Evolutionary conservation across 2,888 invertebrate genomes (phyloP), one percentile per base, ranked within the genome.

Genomic region (Sphaerophoria taeniata): DNA sequence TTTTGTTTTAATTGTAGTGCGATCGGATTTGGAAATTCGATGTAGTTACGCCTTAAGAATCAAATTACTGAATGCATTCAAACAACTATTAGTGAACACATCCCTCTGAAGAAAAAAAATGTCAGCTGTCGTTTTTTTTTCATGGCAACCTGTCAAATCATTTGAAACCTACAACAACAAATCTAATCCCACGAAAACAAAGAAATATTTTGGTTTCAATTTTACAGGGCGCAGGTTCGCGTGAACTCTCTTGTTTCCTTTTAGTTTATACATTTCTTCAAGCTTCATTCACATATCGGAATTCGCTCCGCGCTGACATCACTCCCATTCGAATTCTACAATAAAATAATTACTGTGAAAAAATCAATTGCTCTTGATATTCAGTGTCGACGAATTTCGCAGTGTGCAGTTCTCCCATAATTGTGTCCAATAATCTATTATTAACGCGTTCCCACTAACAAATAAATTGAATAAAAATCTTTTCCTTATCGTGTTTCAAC

Each of bases 401-500:
- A 43, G 12, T 3, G 43, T 12, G 58, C 43, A 24, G 3, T 12
- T 6, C 6, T 47, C 14, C 9, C 14, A 1, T 33, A 61, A 61
- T 61, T 33, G 45, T 45, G 24, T 7, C 31, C 24, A 61, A 63
- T 63, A 11, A 6, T 39, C 39, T 39, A 39, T 39, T 39, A 39
- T 7, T 7, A 43, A 43, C 11, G 12, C 43, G 6, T 9, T 9
- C 9, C 12, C 9, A 9, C 43, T 43, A 3, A 11, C 9, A 43
- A 43, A 43, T 39, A 39, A 2, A 9, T 39, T 39, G 1, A 39
- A 39, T 39, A 39, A 39, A 53, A 51, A 0, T 31, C 31, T 36
- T 51, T 49, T 60, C 60, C 6, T 11, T 53, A 53, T 67, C 36
- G 11, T 24, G 34, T 36, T 34, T 61, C 56, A 79, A 80, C 84